A percentile compares a stretch with the other conserved stretches of the same genome.
These are phyloP conservation scores for Andricus grossulariae DNA, from an alignment of 1,140 invertebrate species.

Conservation along the genomic window DNA sequence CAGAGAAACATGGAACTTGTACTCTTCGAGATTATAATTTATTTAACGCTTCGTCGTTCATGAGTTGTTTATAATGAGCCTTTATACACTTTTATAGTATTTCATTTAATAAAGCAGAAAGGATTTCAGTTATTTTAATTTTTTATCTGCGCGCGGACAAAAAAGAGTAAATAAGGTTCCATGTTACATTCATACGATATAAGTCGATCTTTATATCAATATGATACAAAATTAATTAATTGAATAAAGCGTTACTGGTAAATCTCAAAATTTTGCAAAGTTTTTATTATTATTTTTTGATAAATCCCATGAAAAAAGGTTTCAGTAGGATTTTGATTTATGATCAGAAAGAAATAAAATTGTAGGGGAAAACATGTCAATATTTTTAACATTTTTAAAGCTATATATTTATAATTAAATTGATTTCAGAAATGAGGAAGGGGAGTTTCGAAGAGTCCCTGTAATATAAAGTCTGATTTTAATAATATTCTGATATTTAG, in stretches of 20 bases:
- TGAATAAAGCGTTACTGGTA: slow-evolving; percentile 17
- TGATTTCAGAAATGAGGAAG: too few species aligned
- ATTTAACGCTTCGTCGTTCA: background rate
- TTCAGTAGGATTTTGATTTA: too few species aligned
- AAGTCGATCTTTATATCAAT: slow-evolving; percentile 7
- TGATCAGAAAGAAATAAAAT: too few species aligned
- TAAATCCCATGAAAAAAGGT: too few species aligned
- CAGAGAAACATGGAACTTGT: background rate
- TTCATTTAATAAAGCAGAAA: slow-evolving; percentile 30
- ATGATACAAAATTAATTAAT: slow-evolving; percentile 1
- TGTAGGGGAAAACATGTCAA: too few species aligned
- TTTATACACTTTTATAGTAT: slow-evolving; percentile 34
- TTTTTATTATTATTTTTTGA: background rate
- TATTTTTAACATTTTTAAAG: too few species aligned
- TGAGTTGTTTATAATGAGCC: slow-evolving; percentile 26
- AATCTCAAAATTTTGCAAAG: background rate
- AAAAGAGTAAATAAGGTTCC: background rate
- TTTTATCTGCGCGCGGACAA: slow-evolving; percentile 10
- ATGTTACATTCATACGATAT: background rate
- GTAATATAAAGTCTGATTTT: too few species aligned
- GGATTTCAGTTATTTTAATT: slow-evolving; percentile 6
- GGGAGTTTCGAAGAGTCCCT: too few species aligned
- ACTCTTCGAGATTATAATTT: background rate
- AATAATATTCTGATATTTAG: too few species aligned
- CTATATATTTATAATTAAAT: too few species aligned